phyloP scores from a whole-genome alignment of 1,140 invertebrate genomes.

The Drosophila erecta region DNA sequence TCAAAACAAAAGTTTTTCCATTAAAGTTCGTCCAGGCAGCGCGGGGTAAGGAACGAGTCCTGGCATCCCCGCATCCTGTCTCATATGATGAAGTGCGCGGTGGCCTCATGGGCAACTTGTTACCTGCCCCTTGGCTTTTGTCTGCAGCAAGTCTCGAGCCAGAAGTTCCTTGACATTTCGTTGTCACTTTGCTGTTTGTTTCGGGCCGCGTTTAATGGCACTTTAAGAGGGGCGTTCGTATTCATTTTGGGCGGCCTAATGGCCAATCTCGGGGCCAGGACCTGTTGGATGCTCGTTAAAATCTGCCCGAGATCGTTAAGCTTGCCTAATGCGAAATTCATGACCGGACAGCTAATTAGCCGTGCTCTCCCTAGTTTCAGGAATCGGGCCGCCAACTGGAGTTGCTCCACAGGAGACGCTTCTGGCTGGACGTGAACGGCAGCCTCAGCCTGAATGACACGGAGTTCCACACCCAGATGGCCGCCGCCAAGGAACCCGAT shows the following conservation, averaged over 20 bases:
- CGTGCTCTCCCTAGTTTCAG: conserved; percentile 56
- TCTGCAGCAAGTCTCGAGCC: conserved; percentile 31
- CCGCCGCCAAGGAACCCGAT: conserved; percentile 11
- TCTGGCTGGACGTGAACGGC: conserved; percentile 22
- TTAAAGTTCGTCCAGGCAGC: conserved; percentile 64
- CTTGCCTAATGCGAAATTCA: conserved; percentile 46
- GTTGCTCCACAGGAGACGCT: conserved; percentile 41
- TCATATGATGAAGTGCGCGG: conserved; percentile 48
- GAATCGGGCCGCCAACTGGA: conserved; percentile 62
- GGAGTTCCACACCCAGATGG: conserved; percentile 4
- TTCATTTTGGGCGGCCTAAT: conserved; percentile 64
- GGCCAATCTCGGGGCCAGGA: conserved; percentile 23
- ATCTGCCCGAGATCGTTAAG: conserved; percentile 52
- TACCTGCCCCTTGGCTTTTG: conserved; percentile 59
- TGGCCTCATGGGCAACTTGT: conserved; percentile 73
- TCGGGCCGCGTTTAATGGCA: conserved; percentile 61
- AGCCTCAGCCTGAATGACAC: conserved; percentile 15
- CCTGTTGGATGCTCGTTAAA: conserved; percentile 45
- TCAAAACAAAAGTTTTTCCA: conserved; percentile 83
- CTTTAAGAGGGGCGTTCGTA: conserved; percentile 63
- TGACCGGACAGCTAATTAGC: conserved; percentile 59
- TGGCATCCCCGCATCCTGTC: neutral
- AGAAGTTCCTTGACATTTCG: conserved; percentile 59
- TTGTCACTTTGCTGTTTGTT: conserved; percentile 49
- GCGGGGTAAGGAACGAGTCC: conserved; percentile 15